Evolutionary conservation across 2,113 vertebrate genomes (phyloP).

Genomic region (Pterocles burchelli): DNA sequence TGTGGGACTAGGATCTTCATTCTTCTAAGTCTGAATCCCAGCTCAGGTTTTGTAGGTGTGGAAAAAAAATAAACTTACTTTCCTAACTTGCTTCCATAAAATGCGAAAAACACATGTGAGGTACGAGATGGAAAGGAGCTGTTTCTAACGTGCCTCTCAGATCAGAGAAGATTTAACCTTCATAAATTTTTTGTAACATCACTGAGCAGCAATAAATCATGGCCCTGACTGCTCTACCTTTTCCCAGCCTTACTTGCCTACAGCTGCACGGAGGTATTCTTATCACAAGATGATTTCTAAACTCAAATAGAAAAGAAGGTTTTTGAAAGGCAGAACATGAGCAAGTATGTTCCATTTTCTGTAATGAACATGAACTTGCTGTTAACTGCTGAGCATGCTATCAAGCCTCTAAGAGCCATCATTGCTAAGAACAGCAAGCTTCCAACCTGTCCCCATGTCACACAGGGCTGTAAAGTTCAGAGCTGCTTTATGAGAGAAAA

Average conservation of each 20-base stretch:
- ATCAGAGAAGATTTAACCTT: not conserved
- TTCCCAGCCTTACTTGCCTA: not conserved
- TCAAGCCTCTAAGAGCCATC: not conserved
- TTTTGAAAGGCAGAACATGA: conserved; percentile 3
- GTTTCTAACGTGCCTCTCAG: not conserved
- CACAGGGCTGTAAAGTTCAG: not conserved
- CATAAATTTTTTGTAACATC: not conserved
- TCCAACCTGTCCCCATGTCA: not conserved
- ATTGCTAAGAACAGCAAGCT: not conserved
- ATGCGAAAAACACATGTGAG: not conserved
- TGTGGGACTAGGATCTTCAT: not conserved
- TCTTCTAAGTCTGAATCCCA: not conserved
- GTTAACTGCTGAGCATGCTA: not conserved
- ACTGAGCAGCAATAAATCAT: not conserved
- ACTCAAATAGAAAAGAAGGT: not conserved
- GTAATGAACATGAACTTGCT: not conserved
- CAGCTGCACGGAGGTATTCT: not conserved
- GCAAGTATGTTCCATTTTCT: not conserved
- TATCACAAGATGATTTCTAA: not conserved
- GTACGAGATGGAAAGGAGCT: not conserved
- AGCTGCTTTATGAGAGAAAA: not conserved
- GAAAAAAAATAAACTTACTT: not conserved
- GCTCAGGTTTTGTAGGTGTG: not conserved
- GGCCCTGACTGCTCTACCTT: not conserved
- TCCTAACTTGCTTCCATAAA: not conserved